Base-by-base conservation (phyloP, 2,113 vertebrate genomes). In the Hyla sarda region DNA sequence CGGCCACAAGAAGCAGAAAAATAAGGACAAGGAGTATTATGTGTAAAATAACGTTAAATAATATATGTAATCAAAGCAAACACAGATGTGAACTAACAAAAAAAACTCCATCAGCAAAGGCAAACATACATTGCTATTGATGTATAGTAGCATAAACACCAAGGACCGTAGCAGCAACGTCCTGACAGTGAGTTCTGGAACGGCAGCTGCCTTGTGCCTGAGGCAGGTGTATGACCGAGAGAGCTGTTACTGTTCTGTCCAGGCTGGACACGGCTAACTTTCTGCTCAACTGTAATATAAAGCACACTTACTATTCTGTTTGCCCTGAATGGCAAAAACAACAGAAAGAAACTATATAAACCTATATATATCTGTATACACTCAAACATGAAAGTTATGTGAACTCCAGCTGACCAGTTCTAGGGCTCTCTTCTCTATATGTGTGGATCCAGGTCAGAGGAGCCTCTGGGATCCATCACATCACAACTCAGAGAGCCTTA, bases 1-100 rank as follows among this genome's bases (percentile, higher is more conserved):
- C 87, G 95, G 96, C 94, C 96, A 96, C 92, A 99, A 97, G 95
- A 99, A 98, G 91, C 97, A 99, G 95, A 99, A 98, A 93, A 98
- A 99, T 92, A 99, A 99, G 95, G 98, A 99, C 94, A 99, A 97
- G 92, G 98, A 99, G 90, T 99, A 99, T 90, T 99, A 99, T 56
- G 98, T 99, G 96, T 99, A 97, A 96, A 89, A 50, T 16, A 65
- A 67, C 11, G n/a, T 45, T 9, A 60, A 74, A 28, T 75, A 28
- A 58, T 80, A 72, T 72, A 80, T 86, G 76, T 81, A 45, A 91
- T 88, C 83, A 90, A 84, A 83, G 75, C 75, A 85, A 30, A 84
- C 54, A 47, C 76, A 54, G 34, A 72, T 56, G 67, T 72, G 76
- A 86, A 81, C 84, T 62, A 16, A 62, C 12, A 13, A 56, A 56